Evolutionary conservation across 2,113 vertebrate genomes (phyloP).

Genomic region (Hyperopisus bebe): DNA sequence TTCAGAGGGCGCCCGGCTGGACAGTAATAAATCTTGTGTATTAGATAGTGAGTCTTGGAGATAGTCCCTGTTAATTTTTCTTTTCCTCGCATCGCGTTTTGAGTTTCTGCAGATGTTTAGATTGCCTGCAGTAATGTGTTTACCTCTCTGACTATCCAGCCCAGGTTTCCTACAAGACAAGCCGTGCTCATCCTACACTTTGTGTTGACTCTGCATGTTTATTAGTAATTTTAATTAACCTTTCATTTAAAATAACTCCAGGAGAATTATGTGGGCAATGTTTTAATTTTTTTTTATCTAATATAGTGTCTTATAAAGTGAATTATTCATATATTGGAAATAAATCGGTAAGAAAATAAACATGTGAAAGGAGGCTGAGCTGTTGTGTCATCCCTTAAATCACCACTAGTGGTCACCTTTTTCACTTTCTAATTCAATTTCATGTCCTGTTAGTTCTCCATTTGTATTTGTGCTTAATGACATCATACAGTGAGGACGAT

Average conservation of each 20-base stretch:
- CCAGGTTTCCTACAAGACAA: neutral
- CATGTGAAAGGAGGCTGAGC: neutral
- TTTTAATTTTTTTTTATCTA: neutral
- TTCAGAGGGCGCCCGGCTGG: neutral
- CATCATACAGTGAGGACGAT: neutral
- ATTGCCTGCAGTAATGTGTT: neutral
- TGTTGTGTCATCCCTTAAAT: slow-evolving; percentile 26
- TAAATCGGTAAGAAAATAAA: neutral
- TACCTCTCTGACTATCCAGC: neutral
- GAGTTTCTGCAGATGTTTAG: neutral
- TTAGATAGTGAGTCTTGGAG: neutral
- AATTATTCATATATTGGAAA: neutral
- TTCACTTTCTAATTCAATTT: neutral
- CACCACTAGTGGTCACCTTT: slow-evolving; percentile 42
- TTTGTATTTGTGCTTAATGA: neutral
- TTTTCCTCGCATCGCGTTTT: neutral
- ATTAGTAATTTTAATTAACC: neutral
- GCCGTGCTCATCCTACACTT: neutral
- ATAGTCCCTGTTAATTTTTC: neutral
- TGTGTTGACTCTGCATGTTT: neutral
- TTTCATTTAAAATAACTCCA: neutral
- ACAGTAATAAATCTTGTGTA: neutral
- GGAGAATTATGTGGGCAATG: neutral
- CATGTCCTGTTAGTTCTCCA: slow-evolving; percentile 25
- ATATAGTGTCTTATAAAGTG: neutral